These are phyloP conservation scores for Pelochelys cantorii DNA, from an alignment of 2,797 vertebrate genomes.

Conservation along the genomic window DNA sequence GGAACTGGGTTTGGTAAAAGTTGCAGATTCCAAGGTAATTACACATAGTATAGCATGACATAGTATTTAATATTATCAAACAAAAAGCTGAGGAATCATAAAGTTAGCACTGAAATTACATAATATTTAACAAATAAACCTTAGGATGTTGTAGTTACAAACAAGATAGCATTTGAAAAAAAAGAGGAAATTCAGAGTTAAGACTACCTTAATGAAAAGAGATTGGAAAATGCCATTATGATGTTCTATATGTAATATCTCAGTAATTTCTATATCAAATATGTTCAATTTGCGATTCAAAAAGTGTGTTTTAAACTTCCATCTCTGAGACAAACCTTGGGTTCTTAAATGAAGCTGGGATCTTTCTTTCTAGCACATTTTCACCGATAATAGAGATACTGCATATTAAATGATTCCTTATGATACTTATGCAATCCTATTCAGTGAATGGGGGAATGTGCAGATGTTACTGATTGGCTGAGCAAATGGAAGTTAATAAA, in stretches of 20 bases:
- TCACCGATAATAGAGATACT: neutral
- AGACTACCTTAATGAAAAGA: neutral
- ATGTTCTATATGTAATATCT: neutral
- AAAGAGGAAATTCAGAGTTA: neutral
- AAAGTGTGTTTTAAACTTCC: neutral
- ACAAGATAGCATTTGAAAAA: neutral
- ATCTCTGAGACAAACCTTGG: neutral
- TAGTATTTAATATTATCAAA: neutral
- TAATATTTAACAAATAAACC: neutral
- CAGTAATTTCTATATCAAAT: neutral
- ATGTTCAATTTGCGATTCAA: neutral
- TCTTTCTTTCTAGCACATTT: neutral
- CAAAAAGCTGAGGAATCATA: neutral
- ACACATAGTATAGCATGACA: neutral
- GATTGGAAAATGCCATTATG: neutral
- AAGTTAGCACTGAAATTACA: neutral
- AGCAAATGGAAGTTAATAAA: neutral
- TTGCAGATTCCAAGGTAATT: slow-evolving; percentile 89
- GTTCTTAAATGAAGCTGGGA: neutral
- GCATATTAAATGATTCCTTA: neutral
- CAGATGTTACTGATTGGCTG: neutral
- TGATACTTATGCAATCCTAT: neutral
- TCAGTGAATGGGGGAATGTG: neutral
- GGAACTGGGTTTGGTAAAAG: slow-evolving; percentile 88
- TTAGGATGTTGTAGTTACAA: neutral